These are phyloP conservation scores for Penaeus vannamei DNA, from an alignment of 1,140 invertebrate genomes.

Conservation along the genomic window DNA sequence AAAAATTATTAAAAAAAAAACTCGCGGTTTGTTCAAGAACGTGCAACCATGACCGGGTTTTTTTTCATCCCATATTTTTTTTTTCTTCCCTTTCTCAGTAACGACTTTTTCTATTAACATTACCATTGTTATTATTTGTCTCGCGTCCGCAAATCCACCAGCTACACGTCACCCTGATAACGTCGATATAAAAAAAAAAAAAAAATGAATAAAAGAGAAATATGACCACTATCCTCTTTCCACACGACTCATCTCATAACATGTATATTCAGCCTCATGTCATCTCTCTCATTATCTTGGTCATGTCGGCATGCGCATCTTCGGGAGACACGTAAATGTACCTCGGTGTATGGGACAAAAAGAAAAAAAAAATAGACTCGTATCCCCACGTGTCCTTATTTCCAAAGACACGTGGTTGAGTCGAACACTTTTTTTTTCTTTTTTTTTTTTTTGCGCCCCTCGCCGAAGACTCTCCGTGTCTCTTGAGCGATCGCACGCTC, in stretches of 20 bases:
- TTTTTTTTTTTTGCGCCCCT: no score
- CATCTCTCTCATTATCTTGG: constrained; percentile 56
- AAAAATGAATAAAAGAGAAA: not conserved
- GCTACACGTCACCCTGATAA: not conserved
- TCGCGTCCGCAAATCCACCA: not conserved
- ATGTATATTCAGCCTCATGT: constrained; percentile 62
- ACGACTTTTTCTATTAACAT: constrained; percentile 40
- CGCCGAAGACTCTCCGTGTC: no score
- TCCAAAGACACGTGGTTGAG: no score
- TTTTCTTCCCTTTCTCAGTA: not conserved
- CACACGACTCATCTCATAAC: constrained; percentile 55
- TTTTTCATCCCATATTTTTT: constrained; percentile 1
- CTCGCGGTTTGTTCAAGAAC: constrained; percentile 13
- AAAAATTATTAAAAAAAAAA: no score
- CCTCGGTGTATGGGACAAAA: no score
- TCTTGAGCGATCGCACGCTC: no score
- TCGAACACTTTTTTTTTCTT: no score
- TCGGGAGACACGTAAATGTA: constrained; percentile 3
- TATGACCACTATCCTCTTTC: constrained; percentile 12
- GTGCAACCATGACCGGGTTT: constrained; percentile 44
- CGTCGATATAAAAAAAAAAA: constrained; percentile 29
- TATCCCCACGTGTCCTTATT: no score
- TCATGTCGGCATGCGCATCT: constrained; percentile 56
- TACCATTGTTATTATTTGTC: constrained; percentile 35
- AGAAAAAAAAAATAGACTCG: no score